Conservation (phyloP, 1,140 invertebrate species). For the Macrostomum lignano region DNA sequence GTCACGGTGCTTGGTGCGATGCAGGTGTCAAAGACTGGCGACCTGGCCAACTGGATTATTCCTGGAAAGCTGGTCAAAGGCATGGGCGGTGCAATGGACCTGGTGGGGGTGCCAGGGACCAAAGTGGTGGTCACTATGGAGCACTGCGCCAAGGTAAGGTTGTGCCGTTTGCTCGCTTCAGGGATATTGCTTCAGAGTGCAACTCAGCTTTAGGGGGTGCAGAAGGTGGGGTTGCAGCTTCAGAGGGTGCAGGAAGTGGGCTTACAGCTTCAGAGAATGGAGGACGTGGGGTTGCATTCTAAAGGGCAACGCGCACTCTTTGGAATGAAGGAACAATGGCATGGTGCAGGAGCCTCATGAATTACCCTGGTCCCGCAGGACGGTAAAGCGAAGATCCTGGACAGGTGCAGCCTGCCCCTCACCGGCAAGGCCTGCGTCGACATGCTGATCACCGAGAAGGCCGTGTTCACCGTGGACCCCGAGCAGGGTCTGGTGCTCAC, state of each 20-base stretch:
- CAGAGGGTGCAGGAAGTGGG: no score
- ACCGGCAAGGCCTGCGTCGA: slow-evolving; percentile 75
- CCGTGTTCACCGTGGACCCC: slow-evolving; percentile 60
- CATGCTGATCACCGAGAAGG: slow-evolving; percentile 85
- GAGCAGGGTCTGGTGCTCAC: slow-evolving; percentile 43
- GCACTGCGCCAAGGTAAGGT: slow-evolving; percentile 48
- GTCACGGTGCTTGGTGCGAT: slow-evolving; percentile 83
- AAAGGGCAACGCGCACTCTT: no score
- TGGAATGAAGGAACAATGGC: no score
- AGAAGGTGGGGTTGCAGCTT: no score
- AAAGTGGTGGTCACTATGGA: slow-evolving; percentile 95
- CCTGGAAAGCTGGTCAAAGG: slow-evolving; percentile 88
- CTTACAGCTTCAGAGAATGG: no score
- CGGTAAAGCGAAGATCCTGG: slow-evolving; percentile 65
- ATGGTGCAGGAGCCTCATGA: no score
- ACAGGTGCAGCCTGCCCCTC: slow-evolving; percentile 59
- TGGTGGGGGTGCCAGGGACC: slow-evolving; percentile 48
- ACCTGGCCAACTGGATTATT: slow-evolving; percentile 99
- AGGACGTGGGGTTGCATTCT: no score
- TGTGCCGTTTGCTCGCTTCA: no score
- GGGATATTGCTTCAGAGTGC: no score
- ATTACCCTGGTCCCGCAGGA: slow-evolving; percentile 31
- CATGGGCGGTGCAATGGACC: slow-evolving; percentile 97
- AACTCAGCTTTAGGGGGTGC: no score
- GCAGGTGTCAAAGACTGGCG: slow-evolving; percentile 80